These are phyloP conservation scores for Pygoscelis adeliae DNA, from an alignment of 2,113 vertebrate species.

Conservation along the genomic window DNA sequence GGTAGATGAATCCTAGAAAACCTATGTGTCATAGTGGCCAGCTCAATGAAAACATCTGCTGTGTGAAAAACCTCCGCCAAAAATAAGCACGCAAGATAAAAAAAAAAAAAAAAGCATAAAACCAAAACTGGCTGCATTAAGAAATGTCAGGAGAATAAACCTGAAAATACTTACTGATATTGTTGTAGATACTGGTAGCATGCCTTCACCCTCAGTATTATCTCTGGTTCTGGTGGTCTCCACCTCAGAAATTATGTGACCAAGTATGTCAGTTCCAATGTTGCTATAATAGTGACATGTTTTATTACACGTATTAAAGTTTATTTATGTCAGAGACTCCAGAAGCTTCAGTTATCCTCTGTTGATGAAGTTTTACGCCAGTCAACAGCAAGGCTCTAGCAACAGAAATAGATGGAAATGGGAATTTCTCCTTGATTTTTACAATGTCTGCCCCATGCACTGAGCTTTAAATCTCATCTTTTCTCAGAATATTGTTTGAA, in stretches of 20 bases:
- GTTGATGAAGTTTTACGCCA: background rate
- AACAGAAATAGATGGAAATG: background rate
- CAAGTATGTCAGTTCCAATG: background rate
- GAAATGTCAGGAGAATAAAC: background rate
- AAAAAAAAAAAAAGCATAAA: background rate
- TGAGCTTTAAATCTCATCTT: slow-evolving; percentile 28
- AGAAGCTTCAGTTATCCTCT: background rate
- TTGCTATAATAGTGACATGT: background rate
- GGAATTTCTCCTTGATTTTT: background rate
- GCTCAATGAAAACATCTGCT: background rate
- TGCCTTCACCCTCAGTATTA: background rate
- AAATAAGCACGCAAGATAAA: background rate
- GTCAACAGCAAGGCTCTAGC: background rate
- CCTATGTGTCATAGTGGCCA: background rate
- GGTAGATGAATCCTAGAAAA: background rate
- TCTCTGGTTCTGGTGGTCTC: background rate
- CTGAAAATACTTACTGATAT: background rate
- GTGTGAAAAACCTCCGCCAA: background rate
- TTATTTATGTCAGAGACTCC: background rate
- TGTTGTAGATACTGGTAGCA: background rate
- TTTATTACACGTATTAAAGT: background rate
- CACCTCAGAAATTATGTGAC: background rate
- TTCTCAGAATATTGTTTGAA: background rate
- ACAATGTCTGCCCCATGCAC: background rate
- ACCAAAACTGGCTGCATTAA: background rate